phyloP scores from a whole-genome alignment of 2,797 vertebrate species.

The Spinus olivaceus region DNA sequence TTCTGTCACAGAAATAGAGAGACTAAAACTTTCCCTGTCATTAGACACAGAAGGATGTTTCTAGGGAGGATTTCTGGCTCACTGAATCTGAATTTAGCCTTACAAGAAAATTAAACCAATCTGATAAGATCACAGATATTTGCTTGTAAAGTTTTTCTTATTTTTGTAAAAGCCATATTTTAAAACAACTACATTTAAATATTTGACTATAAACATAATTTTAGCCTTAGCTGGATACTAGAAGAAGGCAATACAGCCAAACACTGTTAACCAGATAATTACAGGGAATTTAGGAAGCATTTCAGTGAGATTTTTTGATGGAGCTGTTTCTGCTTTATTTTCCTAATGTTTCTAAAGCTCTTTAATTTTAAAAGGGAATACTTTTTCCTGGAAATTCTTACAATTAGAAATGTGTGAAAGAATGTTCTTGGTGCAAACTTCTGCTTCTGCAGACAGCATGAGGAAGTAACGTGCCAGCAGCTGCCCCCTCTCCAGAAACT shows the following conservation, averaged over 20 bases:
- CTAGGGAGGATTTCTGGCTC: background rate
- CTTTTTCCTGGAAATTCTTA: constrained; percentile 72
- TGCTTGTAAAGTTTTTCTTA: background rate
- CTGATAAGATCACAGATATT: background rate
- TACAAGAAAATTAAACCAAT: background rate
- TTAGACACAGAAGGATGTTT: background rate
- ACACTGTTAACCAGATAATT: constrained; percentile 7
- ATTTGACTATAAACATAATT: background rate
- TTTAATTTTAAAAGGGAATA: constrained; percentile 67
- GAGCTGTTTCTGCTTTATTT: background rate
- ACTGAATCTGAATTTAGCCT: background rate
- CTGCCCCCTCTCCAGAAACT: constrained; percentile 80
- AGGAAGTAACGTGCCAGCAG: constrained; percentile 78
- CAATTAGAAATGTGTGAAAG: constrained; percentile 80
- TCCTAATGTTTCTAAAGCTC: background rate
- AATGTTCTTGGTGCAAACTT: constrained; percentile 83
- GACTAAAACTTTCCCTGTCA: background rate
- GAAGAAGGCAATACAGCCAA: background rate
- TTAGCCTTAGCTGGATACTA: background rate
- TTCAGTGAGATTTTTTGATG: background rate
- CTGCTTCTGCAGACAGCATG: constrained; percentile 78
- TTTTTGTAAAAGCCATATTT: background rate
- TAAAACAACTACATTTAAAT: background rate
- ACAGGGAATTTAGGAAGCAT: background rate
- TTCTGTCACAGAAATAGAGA: background rate